phyloP scores from a whole-genome alignment of 2,797 vertebrate species.

The Girardinus metallicus region DNA sequence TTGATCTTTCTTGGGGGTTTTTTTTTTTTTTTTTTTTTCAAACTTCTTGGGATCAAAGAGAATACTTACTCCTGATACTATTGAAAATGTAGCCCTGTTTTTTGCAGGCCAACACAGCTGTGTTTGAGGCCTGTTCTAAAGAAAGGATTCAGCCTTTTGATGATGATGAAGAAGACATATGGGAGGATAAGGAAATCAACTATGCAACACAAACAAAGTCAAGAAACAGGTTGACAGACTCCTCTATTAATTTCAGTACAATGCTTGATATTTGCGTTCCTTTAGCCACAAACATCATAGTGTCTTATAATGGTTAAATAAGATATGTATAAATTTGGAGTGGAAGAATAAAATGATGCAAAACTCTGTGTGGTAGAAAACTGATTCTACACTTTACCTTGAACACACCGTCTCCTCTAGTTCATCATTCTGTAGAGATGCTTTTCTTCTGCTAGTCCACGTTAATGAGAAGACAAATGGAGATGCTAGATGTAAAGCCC shows the following conservation, averaged over 20 bases:
- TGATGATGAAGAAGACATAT: slow-evolving; percentile 94
- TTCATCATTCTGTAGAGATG: neutral
- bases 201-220: slow-evolving; percentile 86
- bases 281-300: neutral
- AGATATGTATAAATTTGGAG: neutral
- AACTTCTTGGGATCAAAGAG: neutral
- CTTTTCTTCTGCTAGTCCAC: neutral
- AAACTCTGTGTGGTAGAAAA: neutral
- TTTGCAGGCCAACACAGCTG: slow-evolving; percentile 84
- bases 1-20: neutral
- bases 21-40: neutral
- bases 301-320: neutral
- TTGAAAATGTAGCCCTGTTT: slow-evolving; percentile 2
- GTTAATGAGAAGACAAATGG: neutral
- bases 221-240: slow-evolving; percentile 84
- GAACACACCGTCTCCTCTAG: neutral
- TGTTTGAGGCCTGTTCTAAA: slow-evolving; percentile 91
- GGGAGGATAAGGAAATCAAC: slow-evolving; percentile 91
- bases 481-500: neutral
- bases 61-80: neutral
- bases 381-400: neutral
- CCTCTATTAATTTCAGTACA: neutral
- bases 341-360: neutral
- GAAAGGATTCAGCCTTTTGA: slow-evolving; percentile 92
- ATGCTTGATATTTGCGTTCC: neutral